Evolutionary conservation across 2,113 vertebrate genomes (phyloP).

Genomic region (Clarias macrocephalus): DNA sequence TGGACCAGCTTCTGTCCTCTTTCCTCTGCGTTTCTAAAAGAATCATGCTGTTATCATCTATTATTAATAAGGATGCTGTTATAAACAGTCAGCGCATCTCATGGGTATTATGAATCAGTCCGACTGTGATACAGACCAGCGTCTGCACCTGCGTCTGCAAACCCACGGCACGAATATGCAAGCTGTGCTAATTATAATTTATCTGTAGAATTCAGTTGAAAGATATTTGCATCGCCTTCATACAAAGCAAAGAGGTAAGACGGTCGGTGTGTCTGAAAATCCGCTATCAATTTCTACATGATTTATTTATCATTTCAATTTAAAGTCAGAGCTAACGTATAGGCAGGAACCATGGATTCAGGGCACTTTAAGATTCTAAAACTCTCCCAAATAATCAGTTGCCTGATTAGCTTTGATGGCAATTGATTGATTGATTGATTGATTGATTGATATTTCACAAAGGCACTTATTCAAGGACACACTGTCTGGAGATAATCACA

Average conservation of each 20-base stretch:
- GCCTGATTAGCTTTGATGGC: background rate
- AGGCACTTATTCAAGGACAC: background rate
- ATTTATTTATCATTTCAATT: background rate
- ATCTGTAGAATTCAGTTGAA: background rate
- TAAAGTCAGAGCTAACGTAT: background rate
- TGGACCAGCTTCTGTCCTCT: background rate
- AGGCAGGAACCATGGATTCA: background rate
- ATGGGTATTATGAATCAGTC: background rate
- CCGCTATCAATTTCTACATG: background rate
- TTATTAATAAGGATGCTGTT: constrained; percentile 30
- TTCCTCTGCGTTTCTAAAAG: constrained; percentile 17
- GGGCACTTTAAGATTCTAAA: background rate
- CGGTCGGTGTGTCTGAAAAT: background rate
- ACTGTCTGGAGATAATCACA: background rate
- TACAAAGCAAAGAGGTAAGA: background rate
- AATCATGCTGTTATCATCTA: constrained; percentile 27
- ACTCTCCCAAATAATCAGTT: background rate
- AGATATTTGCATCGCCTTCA: background rate
- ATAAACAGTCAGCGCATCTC: background rate
- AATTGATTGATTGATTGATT: too few species aligned
- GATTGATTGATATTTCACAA: background rate
- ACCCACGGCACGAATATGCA: background rate
- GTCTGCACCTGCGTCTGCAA: background rate
- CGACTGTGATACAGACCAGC: background rate
- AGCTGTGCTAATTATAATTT: background rate